Evolutionary conservation across 2,888 invertebrate species (phyloP), one percentile per base, ranked within the genome.

Genomic region (Chouioia cunea): DNA sequence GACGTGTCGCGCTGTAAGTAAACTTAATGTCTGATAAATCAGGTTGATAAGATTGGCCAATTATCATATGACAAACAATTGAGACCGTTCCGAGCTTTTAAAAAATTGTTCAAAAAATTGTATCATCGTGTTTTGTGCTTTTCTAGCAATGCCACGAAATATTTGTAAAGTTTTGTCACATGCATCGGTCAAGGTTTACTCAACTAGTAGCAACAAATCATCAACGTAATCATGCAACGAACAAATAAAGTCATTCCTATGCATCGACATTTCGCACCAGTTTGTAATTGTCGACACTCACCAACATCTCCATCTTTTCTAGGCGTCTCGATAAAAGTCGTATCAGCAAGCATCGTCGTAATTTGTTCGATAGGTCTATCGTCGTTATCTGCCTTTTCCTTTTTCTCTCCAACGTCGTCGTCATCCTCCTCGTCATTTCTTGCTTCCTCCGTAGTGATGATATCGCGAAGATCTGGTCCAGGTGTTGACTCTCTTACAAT

Each of bases 401-500:
- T 43, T 10, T 36, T 36, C 36, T 53, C 20, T 23, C n/a, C n/a
- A n/a, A n/a, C n/a, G n/a, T 52, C 12, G 71, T 46, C 43, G 12
- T 27, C 36, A 23, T 20, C 22, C 22, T 53, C 10, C 16, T 22
- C 53, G 53, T 14, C 22, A 23, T 14, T 4, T 74, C 58, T 74
- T 70, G n/a, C n/a, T 12, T 36, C 36, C 36, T 36, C 36, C 36
- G 36, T 36, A 6, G 36, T 10, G 36, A n/a, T n/a, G n/a, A 14
- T 2, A 3, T 47, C 72, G 20, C 78, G 77, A 22, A 80, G 72
- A 43, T 83, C 81, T 0, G 82, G 82, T 0, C 80, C 82, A 0
- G 83, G 82, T 0, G 83, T 84, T 10, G 81, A 72, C 66, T 84
- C 82, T 12, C 83, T 75, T 14, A 79, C 78, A 43, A 81, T 80